These are phyloP conservation scores for Drosophila kokeensis DNA, from an alignment of 2,888 invertebrate species.

Conservation along the genomic window DNA sequence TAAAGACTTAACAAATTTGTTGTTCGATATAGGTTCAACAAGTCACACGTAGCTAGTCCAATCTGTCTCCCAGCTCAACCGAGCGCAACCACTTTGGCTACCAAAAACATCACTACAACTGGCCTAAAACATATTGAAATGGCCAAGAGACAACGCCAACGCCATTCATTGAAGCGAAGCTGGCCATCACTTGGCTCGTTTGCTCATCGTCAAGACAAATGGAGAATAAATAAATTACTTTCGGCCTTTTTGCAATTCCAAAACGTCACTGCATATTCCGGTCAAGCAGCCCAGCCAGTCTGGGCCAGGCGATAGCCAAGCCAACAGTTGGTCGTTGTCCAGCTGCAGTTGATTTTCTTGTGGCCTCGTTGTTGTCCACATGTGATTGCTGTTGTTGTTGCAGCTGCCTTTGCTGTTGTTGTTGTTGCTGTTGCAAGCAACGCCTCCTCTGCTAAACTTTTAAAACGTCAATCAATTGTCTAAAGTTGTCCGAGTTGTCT, in stretches of 20 bases:
- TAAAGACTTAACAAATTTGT: constrained; percentile 17
- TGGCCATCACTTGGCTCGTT: constrained; percentile 79
- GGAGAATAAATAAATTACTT: constrained; percentile 81
- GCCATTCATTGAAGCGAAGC: constrained; percentile 76
- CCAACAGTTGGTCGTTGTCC: constrained; percentile 54
- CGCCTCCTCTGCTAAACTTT: constrained; percentile 83
- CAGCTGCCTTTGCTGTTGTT: constrained; percentile 39
- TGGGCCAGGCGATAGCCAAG: constrained; percentile 29
- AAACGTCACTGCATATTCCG: constrained; percentile 73
- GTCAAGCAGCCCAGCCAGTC: constrained; percentile 49
- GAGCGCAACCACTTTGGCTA: constrained; percentile 25
- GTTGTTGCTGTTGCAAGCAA: constrained; percentile 58
- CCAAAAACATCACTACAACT: constrained; percentile 8
- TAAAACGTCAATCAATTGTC: constrained; percentile 84
- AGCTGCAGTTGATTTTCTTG: constrained; percentile 64
- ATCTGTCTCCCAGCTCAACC: constrained; percentile 30
- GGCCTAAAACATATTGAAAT: constrained; percentile 2
- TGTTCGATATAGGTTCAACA: constrained; percentile 9
- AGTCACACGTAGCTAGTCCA: constrained; percentile 21
- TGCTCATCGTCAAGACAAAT: constrained; percentile 82
- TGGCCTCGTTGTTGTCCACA: constrained; percentile 42
- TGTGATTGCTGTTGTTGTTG: constrained; percentile 41
- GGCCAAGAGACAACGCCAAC: constrained; percentile 33
- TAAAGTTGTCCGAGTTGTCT: constrained; percentile 83
- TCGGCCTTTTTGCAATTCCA: constrained; percentile 79